Conservation (phyloP, 1,140 invertebrate genomes). For the Drosophila sp. region DNA sequence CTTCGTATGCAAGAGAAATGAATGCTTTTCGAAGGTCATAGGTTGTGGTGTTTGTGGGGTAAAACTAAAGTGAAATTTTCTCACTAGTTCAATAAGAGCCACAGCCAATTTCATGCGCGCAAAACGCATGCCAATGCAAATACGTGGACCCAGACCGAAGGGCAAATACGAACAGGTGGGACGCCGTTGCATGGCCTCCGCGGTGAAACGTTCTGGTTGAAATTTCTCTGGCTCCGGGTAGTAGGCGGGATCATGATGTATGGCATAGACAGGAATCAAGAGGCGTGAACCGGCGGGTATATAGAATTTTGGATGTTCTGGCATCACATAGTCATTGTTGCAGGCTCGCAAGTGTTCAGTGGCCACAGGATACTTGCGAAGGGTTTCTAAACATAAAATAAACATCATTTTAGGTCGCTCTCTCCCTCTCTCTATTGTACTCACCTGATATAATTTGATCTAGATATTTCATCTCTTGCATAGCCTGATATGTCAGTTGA, state of each 20-base stretch:
- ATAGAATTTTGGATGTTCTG: conserved; percentile 80
- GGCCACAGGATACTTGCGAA: conserved; percentile 87
- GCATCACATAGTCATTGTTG: conserved; percentile 85
- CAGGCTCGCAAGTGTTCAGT: conserved; percentile 85
- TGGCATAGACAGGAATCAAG: conserved; percentile 52
- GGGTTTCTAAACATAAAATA: conserved; percentile 83
- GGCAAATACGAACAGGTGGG: conserved; percentile 86
- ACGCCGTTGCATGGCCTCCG: conserved; percentile 83
- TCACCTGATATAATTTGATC: conserved; percentile 84
- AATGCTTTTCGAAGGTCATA: conserved; percentile 63
- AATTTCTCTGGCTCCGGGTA: conserved; percentile 85
- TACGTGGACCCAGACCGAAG: conserved; percentile 88
- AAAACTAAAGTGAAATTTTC: conserved; percentile 71
- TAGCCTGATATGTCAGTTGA: conserved; percentile 81
- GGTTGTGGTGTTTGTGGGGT: conserved; percentile 23
- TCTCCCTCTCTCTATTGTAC: too few species aligned
- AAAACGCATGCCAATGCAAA: conserved; percentile 85
- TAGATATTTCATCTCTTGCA: conserved; percentile 86
- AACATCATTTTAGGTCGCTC: neutral
- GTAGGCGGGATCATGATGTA: conserved; percentile 85
- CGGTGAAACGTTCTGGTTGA: conserved; percentile 86
- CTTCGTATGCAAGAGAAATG: conserved; percentile 84
- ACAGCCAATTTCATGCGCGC: conserved; percentile 60
- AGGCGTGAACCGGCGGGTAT: conserved; percentile 63
- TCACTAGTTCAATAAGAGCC: conserved; percentile 49